These are phyloP conservation scores for Nesogale talazaci DNA, from an alignment of 2,113 vertebrate genomes.

Conservation along the genomic window DNA sequence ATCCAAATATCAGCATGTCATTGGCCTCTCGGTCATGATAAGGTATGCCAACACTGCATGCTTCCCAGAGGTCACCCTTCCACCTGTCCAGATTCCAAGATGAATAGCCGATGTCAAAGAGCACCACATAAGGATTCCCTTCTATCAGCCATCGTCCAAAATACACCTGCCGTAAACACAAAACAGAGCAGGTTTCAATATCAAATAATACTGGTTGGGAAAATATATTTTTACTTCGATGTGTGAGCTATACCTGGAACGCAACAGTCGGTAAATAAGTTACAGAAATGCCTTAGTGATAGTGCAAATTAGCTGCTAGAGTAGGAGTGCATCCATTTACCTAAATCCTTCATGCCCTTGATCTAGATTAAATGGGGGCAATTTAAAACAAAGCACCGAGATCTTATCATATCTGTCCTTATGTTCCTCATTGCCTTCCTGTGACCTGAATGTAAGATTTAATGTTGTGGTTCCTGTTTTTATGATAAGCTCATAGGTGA, in stretches of 20 bases:
- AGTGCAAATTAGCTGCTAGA: too few species aligned
- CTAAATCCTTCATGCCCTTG: not conserved
- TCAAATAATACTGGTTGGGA: not conserved
- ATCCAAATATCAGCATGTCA: conserved; percentile 94
- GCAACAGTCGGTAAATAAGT: not conserved
- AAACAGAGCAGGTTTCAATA: not conserved
- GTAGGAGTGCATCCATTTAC: not conserved
- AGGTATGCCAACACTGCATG: conserved; percentile 92
- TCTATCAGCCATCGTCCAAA: conserved; percentile 98
- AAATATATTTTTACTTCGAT: not conserved
- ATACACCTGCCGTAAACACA: conserved; percentile 87
- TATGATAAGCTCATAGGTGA: not conserved
- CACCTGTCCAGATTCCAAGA: conserved; percentile 96
- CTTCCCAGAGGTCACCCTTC: conserved; percentile 96
- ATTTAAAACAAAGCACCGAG: not conserved
- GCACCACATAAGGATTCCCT: conserved; percentile 94
- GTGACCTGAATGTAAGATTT: not conserved
- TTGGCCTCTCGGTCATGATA: conserved; percentile 94
- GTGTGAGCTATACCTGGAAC: not conserved
- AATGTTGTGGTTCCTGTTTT: not conserved
- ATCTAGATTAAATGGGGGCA: not conserved
- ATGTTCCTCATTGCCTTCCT: not conserved
- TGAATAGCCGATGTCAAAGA: conserved; percentile 93
- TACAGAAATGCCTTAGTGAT: not conserved
- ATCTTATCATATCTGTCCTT: not conserved